phyloP scores from a whole-genome alignment of 1,140 invertebrate species.

The Drosophila mayri region DNA sequence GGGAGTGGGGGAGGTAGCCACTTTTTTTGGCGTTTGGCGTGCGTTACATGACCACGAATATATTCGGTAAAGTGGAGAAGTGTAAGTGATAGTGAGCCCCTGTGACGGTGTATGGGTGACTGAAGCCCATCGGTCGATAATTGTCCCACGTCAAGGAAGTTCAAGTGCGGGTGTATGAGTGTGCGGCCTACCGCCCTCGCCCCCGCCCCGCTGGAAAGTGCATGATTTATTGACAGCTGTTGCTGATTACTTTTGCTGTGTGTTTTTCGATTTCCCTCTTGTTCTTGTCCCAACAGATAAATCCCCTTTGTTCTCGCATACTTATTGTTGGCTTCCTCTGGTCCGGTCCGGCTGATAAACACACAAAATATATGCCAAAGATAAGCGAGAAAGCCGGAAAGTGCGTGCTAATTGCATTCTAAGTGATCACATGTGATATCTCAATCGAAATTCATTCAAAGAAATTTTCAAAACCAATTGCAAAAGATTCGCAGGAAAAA shows the following conservation, averaged over 20 bases:
- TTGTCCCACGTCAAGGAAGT: conserved; percentile 40
- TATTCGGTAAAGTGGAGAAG: conserved; percentile 20
- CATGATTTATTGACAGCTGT: conserved; percentile 59
- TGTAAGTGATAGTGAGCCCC: conserved; percentile 28
- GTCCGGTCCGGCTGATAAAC: conserved; percentile 30
- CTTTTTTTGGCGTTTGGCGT: conserved; percentile 48
- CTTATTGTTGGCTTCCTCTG: conserved; percentile 6
- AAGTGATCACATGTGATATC: conserved; percentile 10
- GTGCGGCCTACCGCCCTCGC: background rate
- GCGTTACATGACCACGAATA: conserved; percentile 62
- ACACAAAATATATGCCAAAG: conserved; percentile 3
- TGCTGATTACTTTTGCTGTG: conserved; percentile 29
- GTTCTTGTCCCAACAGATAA: conserved; percentile 23
- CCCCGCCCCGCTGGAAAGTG: conserved; percentile 15
- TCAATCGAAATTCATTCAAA: conserved; percentile 20
- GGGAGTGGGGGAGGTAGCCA: conserved; percentile 26
- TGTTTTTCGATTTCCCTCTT: conserved; percentile 9
- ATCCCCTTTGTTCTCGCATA: conserved; percentile 28
- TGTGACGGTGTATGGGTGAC: conserved; percentile 49
- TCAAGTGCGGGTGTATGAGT: conserved; percentile 42
- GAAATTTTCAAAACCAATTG: background rate
- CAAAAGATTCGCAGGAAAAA: background rate
- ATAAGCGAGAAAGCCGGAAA: conserved; percentile 24
- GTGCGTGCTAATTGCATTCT: conserved; percentile 31
- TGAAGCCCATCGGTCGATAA: conserved; percentile 42